These are phyloP conservation scores for Scaptodrosophila lebanonensis DNA, from an alignment of 1,140 invertebrate species.

Conservation along the genomic window DNA sequence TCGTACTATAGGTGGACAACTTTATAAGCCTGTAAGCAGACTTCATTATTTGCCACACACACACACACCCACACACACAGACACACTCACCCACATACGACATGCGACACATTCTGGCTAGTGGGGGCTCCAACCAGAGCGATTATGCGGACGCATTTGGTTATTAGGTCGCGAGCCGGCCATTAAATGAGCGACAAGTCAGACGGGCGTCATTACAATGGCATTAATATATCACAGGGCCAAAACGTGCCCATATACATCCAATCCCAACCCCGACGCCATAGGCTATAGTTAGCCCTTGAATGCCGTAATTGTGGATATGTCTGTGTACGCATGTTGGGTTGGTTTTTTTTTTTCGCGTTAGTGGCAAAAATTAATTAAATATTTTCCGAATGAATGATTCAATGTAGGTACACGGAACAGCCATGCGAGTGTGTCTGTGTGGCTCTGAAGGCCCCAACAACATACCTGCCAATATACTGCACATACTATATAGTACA, in stretches of 20 bases:
- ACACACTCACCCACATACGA: no score
- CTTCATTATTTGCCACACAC: not conserved
- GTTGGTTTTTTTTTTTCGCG: constrained; percentile 38
- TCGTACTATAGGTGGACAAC: no score
- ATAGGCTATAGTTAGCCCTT: not conserved
- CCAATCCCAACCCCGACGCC: constrained; percentile 2
- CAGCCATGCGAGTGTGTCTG: constrained; percentile 24
- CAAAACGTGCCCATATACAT: constrained; percentile 42
- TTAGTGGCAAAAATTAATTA: constrained; percentile 77
- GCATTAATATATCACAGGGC: constrained; percentile 69
- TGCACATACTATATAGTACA: no score
- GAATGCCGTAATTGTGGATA: constrained; percentile 49
- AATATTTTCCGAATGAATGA: constrained; percentile 76
- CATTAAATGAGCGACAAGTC: constrained; percentile 63
- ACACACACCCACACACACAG: no score
- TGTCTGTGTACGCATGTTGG: constrained; percentile 7
- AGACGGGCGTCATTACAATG: constrained; percentile 54
- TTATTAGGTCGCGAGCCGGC: constrained; percentile 8
- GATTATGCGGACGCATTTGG: no score
- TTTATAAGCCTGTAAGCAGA: not conserved
- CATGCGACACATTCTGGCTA: no score
- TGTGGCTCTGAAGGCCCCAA: no score
- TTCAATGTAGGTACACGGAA: constrained; percentile 62
- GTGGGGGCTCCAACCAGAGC: not conserved
- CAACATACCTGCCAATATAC: no score